These are phyloP conservation scores for Keiferia lycopersicella DNA, from an alignment of 2,888 invertebrate species.

Conservation along the genomic window DNA sequence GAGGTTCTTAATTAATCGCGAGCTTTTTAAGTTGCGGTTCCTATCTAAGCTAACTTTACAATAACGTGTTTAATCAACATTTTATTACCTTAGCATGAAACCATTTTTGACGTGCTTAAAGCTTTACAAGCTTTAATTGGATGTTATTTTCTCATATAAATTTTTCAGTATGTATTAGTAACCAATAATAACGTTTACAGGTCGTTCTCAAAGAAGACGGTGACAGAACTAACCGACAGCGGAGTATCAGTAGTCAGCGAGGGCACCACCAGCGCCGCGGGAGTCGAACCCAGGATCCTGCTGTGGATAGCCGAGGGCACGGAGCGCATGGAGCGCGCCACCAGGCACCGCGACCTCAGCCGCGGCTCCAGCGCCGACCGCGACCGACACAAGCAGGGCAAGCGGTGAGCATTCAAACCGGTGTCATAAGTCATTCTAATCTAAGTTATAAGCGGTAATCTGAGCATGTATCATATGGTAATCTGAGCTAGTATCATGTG, in stretches of 20 bases:
- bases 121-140: background rate
- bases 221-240: conserved; percentile 88
- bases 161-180: background rate
- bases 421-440: too few species aligned
- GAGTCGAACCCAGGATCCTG: conserved; percentile 63
- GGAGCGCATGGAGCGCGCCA: conserved; percentile 39
- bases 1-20: too few species aligned
- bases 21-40: too few species aligned
- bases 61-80: too few species aligned
- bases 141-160: background rate
- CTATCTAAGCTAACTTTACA: too few species aligned
- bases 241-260: conserved; percentile 89
- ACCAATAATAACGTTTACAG: conserved; percentile 45
- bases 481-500: too few species aligned
- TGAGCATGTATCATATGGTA: too few species aligned
- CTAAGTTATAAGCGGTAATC: too few species aligned
- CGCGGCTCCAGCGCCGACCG: conserved; percentile 56
- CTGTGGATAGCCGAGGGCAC: conserved; percentile 70
- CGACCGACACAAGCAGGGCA: conserved; percentile 46
- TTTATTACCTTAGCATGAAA: too few species aligned
- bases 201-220: conserved; percentile 85
- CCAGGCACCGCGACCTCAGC: conserved; percentile 42
- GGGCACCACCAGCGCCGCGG: conserved; percentile 58
- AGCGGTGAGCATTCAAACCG: conserved; percentile 35
- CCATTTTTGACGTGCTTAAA: too few species aligned